Conservation (phyloP, 2,797 vertebrate genomes). For the Poeciliopsis infans region DNA sequence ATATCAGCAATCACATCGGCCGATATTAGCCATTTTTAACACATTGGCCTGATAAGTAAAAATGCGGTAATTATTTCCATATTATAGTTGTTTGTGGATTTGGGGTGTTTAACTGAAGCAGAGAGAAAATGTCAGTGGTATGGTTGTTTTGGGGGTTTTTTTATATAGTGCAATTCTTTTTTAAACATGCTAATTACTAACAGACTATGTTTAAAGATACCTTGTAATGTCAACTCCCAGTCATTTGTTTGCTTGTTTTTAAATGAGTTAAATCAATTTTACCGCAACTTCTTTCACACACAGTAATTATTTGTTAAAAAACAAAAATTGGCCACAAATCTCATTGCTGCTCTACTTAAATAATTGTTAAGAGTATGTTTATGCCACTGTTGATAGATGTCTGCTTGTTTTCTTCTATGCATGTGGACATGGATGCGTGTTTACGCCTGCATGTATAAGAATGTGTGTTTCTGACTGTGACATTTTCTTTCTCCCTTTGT, state of each 20-base stretch:
- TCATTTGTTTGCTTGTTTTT: background rate
- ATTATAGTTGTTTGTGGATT: too few species aligned
- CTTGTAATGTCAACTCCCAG: background rate
- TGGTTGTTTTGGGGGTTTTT: too few species aligned
- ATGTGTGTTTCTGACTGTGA: slow-evolving; percentile 35
- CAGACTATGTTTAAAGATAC: background rate
- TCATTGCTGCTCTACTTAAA: background rate
- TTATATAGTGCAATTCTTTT: too few species aligned
- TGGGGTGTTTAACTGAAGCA: background rate
- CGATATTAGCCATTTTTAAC: too few species aligned
- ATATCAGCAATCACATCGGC: too few species aligned
- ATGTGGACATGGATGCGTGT: background rate
- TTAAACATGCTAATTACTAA: background rate
- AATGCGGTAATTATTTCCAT: too few species aligned
- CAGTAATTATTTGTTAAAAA: background rate
- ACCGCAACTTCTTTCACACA: background rate
- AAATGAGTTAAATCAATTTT: background rate
- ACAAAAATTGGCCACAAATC: background rate
- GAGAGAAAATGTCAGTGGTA: background rate
- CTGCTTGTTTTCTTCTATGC: slow-evolving; percentile 19
- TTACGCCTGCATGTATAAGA: background rate
- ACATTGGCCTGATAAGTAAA: too few species aligned
- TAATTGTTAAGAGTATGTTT: slow-evolving; percentile 1
- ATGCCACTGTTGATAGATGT: slow-evolving; percentile 30
- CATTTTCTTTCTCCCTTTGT: slow-evolving; percentile 56